Evolutionary conservation across 2,113 vertebrate species (phyloP).

Genomic region (Scopus umbretta): DNA sequence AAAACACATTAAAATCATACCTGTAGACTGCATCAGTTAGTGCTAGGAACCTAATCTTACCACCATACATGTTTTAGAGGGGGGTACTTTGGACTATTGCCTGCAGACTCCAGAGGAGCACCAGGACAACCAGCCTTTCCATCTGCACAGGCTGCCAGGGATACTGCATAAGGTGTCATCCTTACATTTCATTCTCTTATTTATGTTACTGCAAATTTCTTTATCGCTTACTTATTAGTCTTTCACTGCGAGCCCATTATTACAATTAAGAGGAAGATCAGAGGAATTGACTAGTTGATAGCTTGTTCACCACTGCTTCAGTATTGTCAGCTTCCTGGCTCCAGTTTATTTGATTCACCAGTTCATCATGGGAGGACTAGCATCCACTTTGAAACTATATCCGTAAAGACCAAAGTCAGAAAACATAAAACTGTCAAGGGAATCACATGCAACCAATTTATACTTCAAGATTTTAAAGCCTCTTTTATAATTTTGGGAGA

Average conservation of each 20-base stretch:
- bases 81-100: background rate
- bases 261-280: background rate
- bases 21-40: rapidly evolving
- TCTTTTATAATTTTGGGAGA: background rate
- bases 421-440: background rate
- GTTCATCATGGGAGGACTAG: background rate
- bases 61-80: background rate
- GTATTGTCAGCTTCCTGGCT: background rate
- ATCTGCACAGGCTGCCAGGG: background rate
- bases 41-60: background rate
- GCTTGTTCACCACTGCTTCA: background rate
- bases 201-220: background rate
- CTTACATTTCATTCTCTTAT: background rate
- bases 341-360: background rate
- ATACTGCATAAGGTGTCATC: background rate
- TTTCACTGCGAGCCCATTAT: background rate
- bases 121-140: background rate
- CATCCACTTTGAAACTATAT: background rate
- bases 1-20: background rate
- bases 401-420: background rate
- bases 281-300: background rate
- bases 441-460: background rate
- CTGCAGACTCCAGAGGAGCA: background rate
- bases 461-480: background rate
- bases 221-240: background rate